Evolutionary conservation across 1,140 invertebrate species (phyloP).

Genomic region (Whitmania pigra): DNA sequence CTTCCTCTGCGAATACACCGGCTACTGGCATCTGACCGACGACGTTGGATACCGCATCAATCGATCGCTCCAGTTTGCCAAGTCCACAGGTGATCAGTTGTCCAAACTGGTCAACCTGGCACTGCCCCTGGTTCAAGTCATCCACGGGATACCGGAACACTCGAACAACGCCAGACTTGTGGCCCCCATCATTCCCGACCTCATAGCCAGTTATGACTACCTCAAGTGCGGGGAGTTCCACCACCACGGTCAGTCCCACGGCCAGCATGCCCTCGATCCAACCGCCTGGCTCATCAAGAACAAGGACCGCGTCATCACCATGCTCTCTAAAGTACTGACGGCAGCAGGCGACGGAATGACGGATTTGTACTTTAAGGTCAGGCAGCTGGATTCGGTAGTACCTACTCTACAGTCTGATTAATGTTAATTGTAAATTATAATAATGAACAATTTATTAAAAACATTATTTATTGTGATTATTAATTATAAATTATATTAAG

Average conservation of each 20-base stretch:
- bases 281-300: slow-evolving; percentile 23
- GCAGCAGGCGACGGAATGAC: slow-evolving; percentile 26
- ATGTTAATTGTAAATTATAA: too few relatives aligned
- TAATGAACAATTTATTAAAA: too few relatives aligned
- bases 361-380: slow-evolving; percentile 24
- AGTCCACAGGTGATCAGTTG: slow-evolving; percentile 21
- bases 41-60: slow-evolving; percentile 22
- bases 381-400: too few relatives aligned
- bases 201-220: slow-evolving; percentile 24
- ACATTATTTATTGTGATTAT: too few relatives aligned
- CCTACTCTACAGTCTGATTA: too few relatives aligned
- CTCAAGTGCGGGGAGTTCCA: slow-evolving; percentile 19
- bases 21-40: slow-evolving; percentile 23
- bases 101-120: slow-evolving; percentile 20
- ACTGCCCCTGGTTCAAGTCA: slow-evolving; percentile 22
- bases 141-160: slow-evolving; percentile 24
- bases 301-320: slow-evolving; percentile 27
- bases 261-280: slow-evolving; percentile 17
- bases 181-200: slow-evolving; percentile 21
- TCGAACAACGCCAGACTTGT: slow-evolving; percentile 20
- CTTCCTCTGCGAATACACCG: slow-evolving; percentile 25
- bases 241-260: not conserved
- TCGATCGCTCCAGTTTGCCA: slow-evolving; percentile 18
- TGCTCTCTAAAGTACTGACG: slow-evolving; percentile 27
- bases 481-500: too few relatives aligned